Conservation (phyloP, 2,888 invertebrate genomes). For the Himalopsyche kuldschensis region DNA sequence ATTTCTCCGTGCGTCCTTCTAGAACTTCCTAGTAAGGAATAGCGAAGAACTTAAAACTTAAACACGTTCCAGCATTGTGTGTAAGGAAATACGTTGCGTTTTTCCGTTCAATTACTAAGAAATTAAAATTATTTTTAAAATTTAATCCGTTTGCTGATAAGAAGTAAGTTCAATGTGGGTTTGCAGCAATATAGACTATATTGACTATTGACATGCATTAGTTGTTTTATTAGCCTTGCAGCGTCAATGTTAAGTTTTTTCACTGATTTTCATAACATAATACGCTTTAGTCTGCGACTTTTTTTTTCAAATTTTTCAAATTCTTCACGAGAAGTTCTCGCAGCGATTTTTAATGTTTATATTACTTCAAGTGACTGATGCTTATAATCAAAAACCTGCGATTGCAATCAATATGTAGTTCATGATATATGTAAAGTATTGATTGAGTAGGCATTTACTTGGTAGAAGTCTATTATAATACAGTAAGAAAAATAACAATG, state of each 20-base stretch:
- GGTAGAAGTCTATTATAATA: too few relatives aligned
- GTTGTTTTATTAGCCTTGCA: not conserved
- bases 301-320: too few relatives aligned
- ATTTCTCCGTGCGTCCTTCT: not conserved
- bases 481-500: too few relatives aligned
- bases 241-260: not conserved
- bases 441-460: too few relatives aligned
- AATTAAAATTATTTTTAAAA: conserved; percentile 28
- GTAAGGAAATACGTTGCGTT: conserved; percentile 11
- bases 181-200: not conserved
- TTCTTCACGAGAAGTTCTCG: too few relatives aligned
- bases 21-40: not conserved
- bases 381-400: too few relatives aligned
- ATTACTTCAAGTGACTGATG: too few relatives aligned
- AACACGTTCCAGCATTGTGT: not conserved
- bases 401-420: too few relatives aligned
- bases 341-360: too few relatives aligned
- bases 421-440: too few relatives aligned
- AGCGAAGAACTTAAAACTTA: not conserved
- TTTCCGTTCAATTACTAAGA: conserved; percentile 21
- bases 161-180: not conserved
- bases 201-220: not conserved
- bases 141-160: conserved; percentile 20
- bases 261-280: not conserved
- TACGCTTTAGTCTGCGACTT: too few relatives aligned